Conservation (phyloP, 2,797 vertebrate genomes). For the Hydrolagus colliei region DNA sequence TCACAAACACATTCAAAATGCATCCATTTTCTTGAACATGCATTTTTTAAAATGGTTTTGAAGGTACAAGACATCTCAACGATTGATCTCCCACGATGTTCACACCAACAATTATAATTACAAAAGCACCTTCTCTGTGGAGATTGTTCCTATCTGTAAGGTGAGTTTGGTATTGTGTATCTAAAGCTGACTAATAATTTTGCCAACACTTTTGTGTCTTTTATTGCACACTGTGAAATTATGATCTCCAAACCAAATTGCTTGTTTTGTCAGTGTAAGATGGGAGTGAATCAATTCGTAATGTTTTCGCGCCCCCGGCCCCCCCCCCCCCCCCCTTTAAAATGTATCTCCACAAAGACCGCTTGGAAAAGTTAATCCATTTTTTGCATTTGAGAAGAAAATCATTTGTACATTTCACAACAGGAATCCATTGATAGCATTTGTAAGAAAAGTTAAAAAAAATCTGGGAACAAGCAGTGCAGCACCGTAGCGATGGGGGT, state of each 20-base stretch:
- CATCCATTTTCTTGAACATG: not conserved
- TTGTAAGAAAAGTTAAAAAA: too few relatives aligned
- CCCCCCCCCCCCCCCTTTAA: too few relatives aligned
- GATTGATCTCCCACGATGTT: conserved; percentile 91
- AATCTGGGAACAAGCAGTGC: too few relatives aligned
- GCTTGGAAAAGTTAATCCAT: too few relatives aligned
- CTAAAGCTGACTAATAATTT: not conserved
- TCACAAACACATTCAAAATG: not conserved
- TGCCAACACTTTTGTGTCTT: not conserved
- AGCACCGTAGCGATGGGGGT: too few relatives aligned
- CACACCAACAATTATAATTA: conserved; percentile 93
- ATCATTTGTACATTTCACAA: too few relatives aligned
- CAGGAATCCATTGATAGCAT: too few relatives aligned
- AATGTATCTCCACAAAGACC: too few relatives aligned
- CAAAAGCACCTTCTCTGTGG: conserved; percentile 92
- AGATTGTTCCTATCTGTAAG: conserved; percentile 96
- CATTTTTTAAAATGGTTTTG: conserved; percentile 37
- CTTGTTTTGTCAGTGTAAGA: not conserved
- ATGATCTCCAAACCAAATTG: not conserved
- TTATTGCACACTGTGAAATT: not conserved
- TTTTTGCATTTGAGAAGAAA: too few relatives aligned
- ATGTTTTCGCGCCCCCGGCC: too few relatives aligned
- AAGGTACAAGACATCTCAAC: conserved; percentile 86
- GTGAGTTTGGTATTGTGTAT: conserved; percentile 47
- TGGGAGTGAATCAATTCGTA: not conserved